These are phyloP conservation scores for Lysiphlebus fabarum DNA, from an alignment of 1,140 invertebrate species.

Conservation along the genomic window DNA sequence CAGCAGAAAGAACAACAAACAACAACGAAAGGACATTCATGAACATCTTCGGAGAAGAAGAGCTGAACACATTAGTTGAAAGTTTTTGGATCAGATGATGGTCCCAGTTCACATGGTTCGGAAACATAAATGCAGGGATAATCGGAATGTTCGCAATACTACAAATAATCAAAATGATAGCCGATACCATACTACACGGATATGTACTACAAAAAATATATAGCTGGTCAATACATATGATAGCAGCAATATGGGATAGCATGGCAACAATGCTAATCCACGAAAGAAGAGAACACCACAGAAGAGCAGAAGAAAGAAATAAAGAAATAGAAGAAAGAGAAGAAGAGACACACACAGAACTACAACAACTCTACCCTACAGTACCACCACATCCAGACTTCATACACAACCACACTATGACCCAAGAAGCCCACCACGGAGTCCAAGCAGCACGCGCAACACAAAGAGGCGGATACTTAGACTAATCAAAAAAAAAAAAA, in stretches of 20 bases:
- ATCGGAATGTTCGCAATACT: conserved; percentile 19
- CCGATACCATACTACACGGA: conserved; percentile 20
- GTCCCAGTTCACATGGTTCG: conserved; percentile 15
- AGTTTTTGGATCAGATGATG: conserved; percentile 15
- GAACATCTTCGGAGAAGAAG: conserved; percentile 19
- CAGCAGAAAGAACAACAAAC: conserved; percentile 22
- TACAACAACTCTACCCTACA: no score
- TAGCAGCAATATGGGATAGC: conserved; percentile 14
- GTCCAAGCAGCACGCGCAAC: no score
- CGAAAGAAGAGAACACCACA: no score
- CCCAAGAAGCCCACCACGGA: no score
- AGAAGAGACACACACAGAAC: no score
- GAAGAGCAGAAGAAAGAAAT: no score
- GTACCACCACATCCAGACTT: no score
- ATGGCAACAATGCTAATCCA: no score
- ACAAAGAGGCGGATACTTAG: no score
- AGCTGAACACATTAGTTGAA: conserved; percentile 19
- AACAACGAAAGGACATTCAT: background rate
- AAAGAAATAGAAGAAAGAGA: no score
- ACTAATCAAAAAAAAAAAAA: no score
- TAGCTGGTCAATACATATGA: conserved; percentile 20
- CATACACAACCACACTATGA: no score
- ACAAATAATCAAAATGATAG: conserved; percentile 14
- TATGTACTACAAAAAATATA: conserved; percentile 22
- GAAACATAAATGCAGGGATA: conserved; percentile 15